Evolutionary conservation across 92 coral and sea anemone species (phyloP).

Genomic region (Nematostella vectensis): DNA sequence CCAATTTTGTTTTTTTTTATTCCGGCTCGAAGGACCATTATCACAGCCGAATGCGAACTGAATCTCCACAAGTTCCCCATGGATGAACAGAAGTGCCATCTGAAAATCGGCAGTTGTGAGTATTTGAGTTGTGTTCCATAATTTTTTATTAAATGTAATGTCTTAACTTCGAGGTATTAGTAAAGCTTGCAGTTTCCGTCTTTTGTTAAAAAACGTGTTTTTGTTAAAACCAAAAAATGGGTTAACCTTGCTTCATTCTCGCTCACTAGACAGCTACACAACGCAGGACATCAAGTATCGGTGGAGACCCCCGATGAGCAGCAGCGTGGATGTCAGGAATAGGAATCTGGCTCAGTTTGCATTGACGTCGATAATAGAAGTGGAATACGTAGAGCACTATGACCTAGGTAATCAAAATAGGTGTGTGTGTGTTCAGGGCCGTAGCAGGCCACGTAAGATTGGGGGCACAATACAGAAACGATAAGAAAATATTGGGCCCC

Average conservation of each 20-base stretch:
- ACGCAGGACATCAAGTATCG: conserved; percentile 20
- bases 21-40: conserved; percentile 17
- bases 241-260: no score
- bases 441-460: no score
- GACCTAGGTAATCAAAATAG: no score
- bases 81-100: conserved; percentile 51
- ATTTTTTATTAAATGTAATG: no score
- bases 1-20: no score
- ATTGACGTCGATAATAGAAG: conserved; percentile 14
- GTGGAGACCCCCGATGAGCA: conserved; percentile 18
- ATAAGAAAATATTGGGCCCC: no score
- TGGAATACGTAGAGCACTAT: background rate
- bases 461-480: no score
- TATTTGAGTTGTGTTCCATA: no score
- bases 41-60: conserved; percentile 45
- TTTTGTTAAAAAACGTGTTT: no score
- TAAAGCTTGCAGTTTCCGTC: no score
- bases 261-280: conserved; percentile 33
- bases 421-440: no score
- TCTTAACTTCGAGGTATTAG: background rate
- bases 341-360: conserved; percentile 63
- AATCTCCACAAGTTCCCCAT: conserved; percentile 58
- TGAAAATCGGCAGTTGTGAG: conserved; percentile 65
- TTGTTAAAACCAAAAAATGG: no score
- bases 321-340: conserved; percentile 17